Conservation (phyloP, 2,888 invertebrate species). For the Gisinianus flammeolus region DNA sequence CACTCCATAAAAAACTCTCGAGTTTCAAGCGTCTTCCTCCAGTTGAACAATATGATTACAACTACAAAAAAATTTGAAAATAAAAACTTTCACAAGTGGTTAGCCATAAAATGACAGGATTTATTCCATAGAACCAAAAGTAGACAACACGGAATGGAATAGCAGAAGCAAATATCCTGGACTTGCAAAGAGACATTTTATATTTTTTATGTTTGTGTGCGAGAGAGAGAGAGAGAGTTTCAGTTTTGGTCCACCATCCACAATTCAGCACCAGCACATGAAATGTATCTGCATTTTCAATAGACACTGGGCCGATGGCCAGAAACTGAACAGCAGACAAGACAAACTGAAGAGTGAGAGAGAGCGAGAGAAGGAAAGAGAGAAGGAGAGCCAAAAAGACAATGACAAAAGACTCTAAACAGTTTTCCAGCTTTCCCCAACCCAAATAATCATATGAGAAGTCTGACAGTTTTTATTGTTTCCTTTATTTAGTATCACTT, state of each 20-base stretch:
- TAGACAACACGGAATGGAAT: background rate
- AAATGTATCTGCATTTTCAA: too few species aligned
- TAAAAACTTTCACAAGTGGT: background rate
- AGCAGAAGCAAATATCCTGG: too few species aligned
- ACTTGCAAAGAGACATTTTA: too few species aligned
- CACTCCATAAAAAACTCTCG: too few species aligned
- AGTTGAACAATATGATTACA: too few species aligned
- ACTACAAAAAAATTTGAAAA: too few species aligned
- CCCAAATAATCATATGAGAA: background rate
- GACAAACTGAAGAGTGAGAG: background rate
- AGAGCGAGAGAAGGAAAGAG: background rate
- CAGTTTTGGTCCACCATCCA: too few species aligned
- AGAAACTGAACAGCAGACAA: background rate
- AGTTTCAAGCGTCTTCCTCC: too few species aligned
- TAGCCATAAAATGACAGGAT: background rate
- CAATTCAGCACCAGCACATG: too few species aligned
- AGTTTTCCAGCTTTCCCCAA: background rate
- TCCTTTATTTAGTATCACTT: conserved; percentile 4
- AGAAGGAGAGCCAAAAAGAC: background rate
- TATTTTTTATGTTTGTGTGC: too few species aligned
- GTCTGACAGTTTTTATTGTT: background rate
- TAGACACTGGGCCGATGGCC: too few species aligned
- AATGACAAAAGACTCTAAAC: background rate
- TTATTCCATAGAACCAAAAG: background rate
- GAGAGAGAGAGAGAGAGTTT: too few species aligned